A percentile compares a stretch with the other conserved stretches of the same genome.
phyloP scores from a whole-genome alignment of 2,113 vertebrate genomes.

The Phasianus colchicus region DNA sequence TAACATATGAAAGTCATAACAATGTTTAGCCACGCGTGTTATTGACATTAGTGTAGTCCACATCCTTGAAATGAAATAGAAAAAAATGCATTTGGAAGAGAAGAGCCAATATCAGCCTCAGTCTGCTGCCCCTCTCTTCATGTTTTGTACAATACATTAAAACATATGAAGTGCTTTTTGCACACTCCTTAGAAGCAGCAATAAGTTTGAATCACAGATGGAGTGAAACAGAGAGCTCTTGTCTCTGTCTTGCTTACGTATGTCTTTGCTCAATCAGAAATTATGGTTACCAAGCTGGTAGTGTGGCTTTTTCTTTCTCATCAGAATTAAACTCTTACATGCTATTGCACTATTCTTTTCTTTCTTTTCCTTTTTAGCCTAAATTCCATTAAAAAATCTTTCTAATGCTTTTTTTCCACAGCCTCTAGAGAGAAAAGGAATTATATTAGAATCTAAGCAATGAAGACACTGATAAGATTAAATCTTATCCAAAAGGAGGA shows the following conservation, averaged over 20 bases:
- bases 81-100: not conserved
- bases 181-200: not conserved
- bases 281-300: not conserved
- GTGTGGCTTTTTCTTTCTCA: not conserved
- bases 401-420: not conserved
- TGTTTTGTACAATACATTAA: not conserved
- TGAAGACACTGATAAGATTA: not conserved
- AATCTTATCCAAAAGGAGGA: not conserved
- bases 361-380: not conserved
- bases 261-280: slow-evolving; percentile 47
- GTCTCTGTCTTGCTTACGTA: slow-evolving; percentile 48
- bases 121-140: not conserved
- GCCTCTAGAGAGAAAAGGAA: not conserved
- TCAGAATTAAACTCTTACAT: not conserved
- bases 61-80: not conserved
- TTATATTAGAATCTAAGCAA: not conserved
- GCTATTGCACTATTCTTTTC: not conserved
- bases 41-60: not conserved
- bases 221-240: slow-evolving; percentile 32
- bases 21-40: not conserved
- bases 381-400: not conserved
- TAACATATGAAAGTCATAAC: not conserved
- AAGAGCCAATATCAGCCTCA: not conserved
- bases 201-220: slow-evolving; percentile 47
- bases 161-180: not conserved